These are phyloP conservation scores for Gadopsis bispinosus DNA, from an alignment of 2,797 vertebrate genomes.

Conservation along the genomic window DNA sequence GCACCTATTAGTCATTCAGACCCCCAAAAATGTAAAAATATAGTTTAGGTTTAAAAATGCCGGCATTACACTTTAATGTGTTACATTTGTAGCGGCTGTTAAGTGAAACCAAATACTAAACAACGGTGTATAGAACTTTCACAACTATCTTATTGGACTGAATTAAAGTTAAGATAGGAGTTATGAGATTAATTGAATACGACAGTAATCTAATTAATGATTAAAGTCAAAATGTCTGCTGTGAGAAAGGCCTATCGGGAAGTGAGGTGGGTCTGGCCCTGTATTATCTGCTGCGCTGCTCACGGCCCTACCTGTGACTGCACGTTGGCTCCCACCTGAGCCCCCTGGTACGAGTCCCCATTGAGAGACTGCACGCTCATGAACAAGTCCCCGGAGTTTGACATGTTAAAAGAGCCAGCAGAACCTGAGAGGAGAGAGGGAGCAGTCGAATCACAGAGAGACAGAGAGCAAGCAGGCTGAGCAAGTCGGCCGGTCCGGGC, in stretches of 20 bases:
- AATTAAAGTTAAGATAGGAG: not conserved
- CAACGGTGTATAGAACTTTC: not conserved
- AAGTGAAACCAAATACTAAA: not conserved
- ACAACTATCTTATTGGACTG: not conserved
- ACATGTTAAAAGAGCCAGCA: constrained; percentile 99
- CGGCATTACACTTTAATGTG: too few relatives aligned
- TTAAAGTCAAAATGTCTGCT: constrained; percentile 10
- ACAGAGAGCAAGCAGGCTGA: constrained; percentile 82
- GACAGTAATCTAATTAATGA: not conserved
- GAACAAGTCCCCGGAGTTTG: constrained; percentile 99
- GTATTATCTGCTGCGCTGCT: constrained; percentile 35
- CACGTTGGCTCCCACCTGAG: constrained; percentile 99
- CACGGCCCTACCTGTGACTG: constrained; percentile 93
- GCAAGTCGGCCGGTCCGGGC: constrained; percentile 36
- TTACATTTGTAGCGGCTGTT: not conserved
- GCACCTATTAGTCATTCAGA: too few relatives aligned
- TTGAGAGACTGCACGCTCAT: constrained; percentile 99
- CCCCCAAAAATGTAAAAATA: too few relatives aligned
- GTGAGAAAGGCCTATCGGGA: not conserved
- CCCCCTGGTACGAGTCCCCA: constrained; percentile 99
- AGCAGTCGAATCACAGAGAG: constrained; percentile 85
- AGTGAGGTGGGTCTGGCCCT: constrained; percentile 11
- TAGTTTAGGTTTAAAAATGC: too few relatives aligned
- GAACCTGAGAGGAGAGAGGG: constrained; percentile 98
- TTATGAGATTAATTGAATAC: not conserved